Base-by-base conservation (phyloP, 2,888 invertebrate species). In the Branchipolynoe longqiensis region DNA sequence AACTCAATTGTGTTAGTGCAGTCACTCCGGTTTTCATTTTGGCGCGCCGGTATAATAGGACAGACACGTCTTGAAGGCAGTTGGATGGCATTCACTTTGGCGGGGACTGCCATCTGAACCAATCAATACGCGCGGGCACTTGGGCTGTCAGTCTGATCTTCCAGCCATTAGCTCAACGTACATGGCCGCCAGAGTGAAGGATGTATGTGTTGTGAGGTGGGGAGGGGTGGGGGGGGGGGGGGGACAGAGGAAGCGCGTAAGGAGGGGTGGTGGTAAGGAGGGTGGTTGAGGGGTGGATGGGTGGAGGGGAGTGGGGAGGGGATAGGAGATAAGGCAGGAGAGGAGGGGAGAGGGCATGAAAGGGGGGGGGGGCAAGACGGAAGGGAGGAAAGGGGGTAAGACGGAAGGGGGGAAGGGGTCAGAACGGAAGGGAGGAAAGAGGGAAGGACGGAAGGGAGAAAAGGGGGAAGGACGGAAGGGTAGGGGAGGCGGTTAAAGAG, bases 31-130 rank as follows among this genome's bases (percentile, higher is more conserved):
- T 78, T 54, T 78, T 48, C 78, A 78, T 78, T 69, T 73, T 25
- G 78, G 31, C 78, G n/a, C 28, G 78, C 41, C 48, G 48, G n/a
- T 78, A 78, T 78, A 54, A 78, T 78, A 78, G 41, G 48, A 31
- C n/a, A 33, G 78, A 28, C 78, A 22, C 54, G 78, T 78, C 48
- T 78, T 78, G 69, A 78, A 33, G 78, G 48, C 78, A 25, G 78
- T 41, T 48, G 48, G 78, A 8, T 28, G 12, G 48, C 48, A 28
- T 78, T 78, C 78, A 78, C 78, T 78, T 54, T 40, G 78, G 78
- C 25, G 48, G 0, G 25, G 41, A 18, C 48, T n/a, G 25, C 25
- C 33, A 48, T 33, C 48, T 41, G 48, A 40, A 22, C 6, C 48
- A 33, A 78, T 78, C 78, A 41, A 78, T 78, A 40, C 38, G 28